These are phyloP conservation scores for fruit fly (Drosophila melanogaster) DNA, from an alignment of 1,140 invertebrate species.

Conservation along the genomic window Release_6_plus_ISO1_MT NT_033779.5:15339001-15339500, in stretches of 20 bases:
- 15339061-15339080: conserved; percentile 56
- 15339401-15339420: too few relatives aligned
- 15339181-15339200: conserved; percentile 83
- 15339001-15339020: conserved; percentile 55
- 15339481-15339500: conserved; percentile 1
- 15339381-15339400: too few relatives aligned
- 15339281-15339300: conserved; percentile 21
- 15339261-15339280: conserved; percentile 76
- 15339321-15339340: neutral
- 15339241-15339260: conserved; percentile 81
- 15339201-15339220: conserved; percentile 79
- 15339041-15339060: conserved; percentile 80
- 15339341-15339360: neutral
- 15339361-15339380: neutral
- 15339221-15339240: conserved; percentile 82
- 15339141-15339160: conserved; percentile 19
- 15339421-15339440: too few relatives aligned
- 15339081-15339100: conserved; percentile 48
- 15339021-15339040: conserved; percentile 79
- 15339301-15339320: neutral
- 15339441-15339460: neutral
- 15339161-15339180: conserved; percentile 59
- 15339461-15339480: too few relatives aligned
- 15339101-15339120: conserved; percentile 63
- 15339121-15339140: conserved; percentile 4